Evolutionary conservation across 2,113 vertebrate species (phyloP).

Genomic region (Platysteira castanea): DNA sequence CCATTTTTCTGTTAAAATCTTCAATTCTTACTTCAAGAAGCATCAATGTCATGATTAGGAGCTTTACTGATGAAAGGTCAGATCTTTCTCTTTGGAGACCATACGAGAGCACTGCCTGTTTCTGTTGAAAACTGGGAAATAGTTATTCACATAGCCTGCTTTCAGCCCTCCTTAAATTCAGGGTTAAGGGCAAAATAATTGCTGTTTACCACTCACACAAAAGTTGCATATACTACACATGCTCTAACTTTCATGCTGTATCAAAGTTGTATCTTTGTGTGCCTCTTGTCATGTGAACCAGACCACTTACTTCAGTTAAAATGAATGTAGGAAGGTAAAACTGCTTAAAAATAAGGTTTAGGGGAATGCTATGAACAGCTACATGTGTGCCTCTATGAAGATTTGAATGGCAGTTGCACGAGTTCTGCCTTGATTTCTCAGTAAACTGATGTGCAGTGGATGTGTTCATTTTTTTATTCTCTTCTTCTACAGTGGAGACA

Average conservation of each 20-base stretch:
- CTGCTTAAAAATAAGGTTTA: not conserved
- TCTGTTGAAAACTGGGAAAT: not conserved
- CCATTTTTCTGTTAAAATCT: not conserved
- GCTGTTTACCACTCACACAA: not conserved
- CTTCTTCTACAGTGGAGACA: not conserved
- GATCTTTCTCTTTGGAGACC: not conserved
- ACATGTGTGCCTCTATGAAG: not conserved
- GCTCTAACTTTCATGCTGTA: not conserved
- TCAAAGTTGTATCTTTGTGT: not conserved
- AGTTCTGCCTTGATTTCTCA: not conserved
- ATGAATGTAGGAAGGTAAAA: not conserved
- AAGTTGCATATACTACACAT: not conserved
- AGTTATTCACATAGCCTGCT: not conserved
- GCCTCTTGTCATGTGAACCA: not conserved
- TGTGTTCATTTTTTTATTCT: not conserved
- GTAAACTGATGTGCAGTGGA: not conserved
- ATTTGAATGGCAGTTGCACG: not conserved
- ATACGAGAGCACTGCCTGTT: not conserved
- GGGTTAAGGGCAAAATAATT: not conserved
- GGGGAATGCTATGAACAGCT: not conserved
- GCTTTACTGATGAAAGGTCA: not conserved
- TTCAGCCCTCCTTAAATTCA: not conserved
- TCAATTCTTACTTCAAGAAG: not conserved
- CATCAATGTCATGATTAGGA: not conserved
- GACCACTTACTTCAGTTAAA: not conserved